Evolutionary conservation across 1,140 invertebrate genomes (phyloP).

Genomic region (Scylla paramamosain): DNA sequence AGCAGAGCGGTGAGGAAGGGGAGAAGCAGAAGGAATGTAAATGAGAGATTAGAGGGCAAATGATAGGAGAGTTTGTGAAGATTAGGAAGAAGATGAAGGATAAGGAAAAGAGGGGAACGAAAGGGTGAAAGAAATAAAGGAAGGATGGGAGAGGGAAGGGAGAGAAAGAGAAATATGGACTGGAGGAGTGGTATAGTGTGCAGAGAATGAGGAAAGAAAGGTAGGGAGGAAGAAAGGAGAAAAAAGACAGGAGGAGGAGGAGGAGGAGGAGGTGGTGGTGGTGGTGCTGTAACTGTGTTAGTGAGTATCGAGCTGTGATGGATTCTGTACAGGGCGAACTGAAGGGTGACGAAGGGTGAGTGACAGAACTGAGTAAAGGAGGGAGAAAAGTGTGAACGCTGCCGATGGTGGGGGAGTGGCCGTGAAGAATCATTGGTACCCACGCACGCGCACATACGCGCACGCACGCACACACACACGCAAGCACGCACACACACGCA

Average conservation of each 20-base stretch:
- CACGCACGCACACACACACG: neutral
- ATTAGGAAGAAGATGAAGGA: neutral
- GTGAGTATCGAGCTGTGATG: too few species aligned
- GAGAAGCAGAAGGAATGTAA: conserved; percentile 14
- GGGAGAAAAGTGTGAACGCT: too few species aligned
- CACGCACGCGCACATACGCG: too few species aligned
- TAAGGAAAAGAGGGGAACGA: neutral
- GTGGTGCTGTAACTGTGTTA: too few species aligned
- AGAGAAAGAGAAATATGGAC: neutral
- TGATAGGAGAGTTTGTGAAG: too few species aligned
- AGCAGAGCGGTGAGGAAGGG: neutral
- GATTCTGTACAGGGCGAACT: too few species aligned
- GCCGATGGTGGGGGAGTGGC: neutral
- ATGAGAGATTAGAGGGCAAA: conserved; percentile 1
- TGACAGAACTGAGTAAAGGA: too few species aligned
- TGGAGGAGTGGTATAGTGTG: too few species aligned
- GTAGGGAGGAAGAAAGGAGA: neutral
- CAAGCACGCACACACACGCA: neutral
- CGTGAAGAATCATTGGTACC: too few species aligned
- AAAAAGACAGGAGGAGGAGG: neutral
- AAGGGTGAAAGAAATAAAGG: neutral
- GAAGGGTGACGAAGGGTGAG: too few species aligned
- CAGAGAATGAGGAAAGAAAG: neutral
- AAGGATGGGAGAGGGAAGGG: neutral
- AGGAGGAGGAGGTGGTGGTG: too few species aligned